Evolutionary conservation across 2,113 vertebrate species (phyloP).

Genomic region (Coptodon rendalli): DNA sequence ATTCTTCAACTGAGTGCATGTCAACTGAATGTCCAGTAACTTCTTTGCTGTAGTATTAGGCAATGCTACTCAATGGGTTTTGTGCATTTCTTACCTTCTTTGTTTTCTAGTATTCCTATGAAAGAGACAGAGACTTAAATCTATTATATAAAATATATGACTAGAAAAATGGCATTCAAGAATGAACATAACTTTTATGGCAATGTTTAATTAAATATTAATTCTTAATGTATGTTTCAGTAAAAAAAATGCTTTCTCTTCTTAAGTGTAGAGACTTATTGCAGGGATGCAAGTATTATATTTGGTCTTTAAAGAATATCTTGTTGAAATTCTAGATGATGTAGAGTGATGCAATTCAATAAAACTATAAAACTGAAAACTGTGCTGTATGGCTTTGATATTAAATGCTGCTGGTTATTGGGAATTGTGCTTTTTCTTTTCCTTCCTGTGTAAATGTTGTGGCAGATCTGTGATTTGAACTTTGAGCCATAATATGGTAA

Average conservation of each 20-base stretch:
- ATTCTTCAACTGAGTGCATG: constrained; percentile 75
- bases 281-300: constrained; percentile 76
- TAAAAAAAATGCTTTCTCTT: constrained; percentile 70
- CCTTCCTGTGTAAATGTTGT: not conserved
- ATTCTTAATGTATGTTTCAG: constrained; percentile 78
- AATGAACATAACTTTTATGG: constrained; percentile 74
- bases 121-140: constrained; percentile 54
- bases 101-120: constrained; percentile 72
- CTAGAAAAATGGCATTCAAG: constrained; percentile 56
- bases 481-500: not conserved
- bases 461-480: not conserved
- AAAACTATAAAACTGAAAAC: constrained; percentile 56
- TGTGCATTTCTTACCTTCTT: constrained; percentile 72
- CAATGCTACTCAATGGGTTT: constrained; percentile 74
- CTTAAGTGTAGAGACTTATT: constrained; percentile 70
- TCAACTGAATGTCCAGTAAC: constrained; percentile 75
- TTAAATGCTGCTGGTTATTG: not conserved
- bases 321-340: constrained; percentile 76
- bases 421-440: not conserved
- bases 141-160: constrained; percentile 54
- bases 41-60: constrained; percentile 76
- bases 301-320: constrained; percentile 71
- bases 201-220: constrained; percentile 75
- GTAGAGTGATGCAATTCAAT: constrained; percentile 76
- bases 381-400: constrained; percentile 1